Evolutionary conservation across 2,888 invertebrate genomes (phyloP), one percentile per base, ranked within the genome.

Genomic region (Lamellibrachia columna): DNA sequence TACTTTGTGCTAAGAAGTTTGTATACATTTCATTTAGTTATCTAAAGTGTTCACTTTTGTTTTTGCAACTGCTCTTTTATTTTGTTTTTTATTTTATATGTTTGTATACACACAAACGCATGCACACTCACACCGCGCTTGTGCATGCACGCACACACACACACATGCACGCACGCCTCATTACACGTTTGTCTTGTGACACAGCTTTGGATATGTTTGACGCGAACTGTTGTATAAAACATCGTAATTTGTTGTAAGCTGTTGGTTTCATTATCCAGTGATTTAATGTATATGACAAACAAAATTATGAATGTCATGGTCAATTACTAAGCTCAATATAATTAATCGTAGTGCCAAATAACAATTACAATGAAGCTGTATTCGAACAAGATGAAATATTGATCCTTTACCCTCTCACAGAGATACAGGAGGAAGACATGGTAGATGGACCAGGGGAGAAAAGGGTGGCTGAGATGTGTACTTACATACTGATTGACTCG

Each of bases 401-500:
- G 6, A 53, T 15, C 53, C 91, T 4, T 91, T 52, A 90, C 1
- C 53, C 53, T n/a, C 52, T 28, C n/a, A 75, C 75, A 40, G 93
- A 92, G 92, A 94, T 90, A 93, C 53, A 93, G 93, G 95, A 95
- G 94, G 95, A 94, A 60, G 93, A 94, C 22, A 95, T 95, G 93
- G 94, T 94, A 2, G 93, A 92, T 3, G 91, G 90, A 1, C 93
- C 28, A 7, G 95, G 94, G 52, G 94, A 94, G 7, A 95, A 94
- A n/a, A 92, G 93, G 15, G 93, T 93, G 90, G 93, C 55, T 75
- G 75, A 75, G 75, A 75, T 96, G 91, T 98, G 98, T 91, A 97
- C 97, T 0, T 98, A 98, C 96, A 95, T 98, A 8, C 97, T 98
- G 92, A 95, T 98, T 4, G 98, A 98, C 94, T 97, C 98, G 0